Evolutionary conservation across 2,113 vertebrate species (phyloP), one percentile per base, ranked within the genome.

Genomic region (Cyphomyrus plagiostoma): DNA sequence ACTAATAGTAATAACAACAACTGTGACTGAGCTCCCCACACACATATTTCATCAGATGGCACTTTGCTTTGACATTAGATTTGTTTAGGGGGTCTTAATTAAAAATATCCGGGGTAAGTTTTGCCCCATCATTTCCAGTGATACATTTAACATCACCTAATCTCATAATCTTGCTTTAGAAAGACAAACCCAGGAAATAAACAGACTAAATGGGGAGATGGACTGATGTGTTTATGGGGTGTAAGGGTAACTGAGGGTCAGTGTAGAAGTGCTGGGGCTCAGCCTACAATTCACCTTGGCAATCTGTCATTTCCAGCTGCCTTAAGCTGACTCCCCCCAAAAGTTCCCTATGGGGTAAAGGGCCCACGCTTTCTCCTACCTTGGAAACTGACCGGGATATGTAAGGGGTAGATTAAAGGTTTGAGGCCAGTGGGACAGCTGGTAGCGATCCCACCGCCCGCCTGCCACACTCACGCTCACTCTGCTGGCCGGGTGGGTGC

Each of bases 161-260:
- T 77, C 70, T 39, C 70, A 77, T 77, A 77, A 85, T 85, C 83
- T 26, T 84, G 82, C 17, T 48, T 85, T 85, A 85, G 42, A 85
- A 9, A 46, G 21, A 46, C 49, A 23, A 85, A 85, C 23, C 48
- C 48, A n/a, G 83, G 83, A 77, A 50, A 85, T 48, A 85, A 84
- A 46, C 17, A 46, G 45, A 46, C 42, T 17, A 13, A 19, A 11
- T 46, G 15, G 17, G 45, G 80, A 66, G 62, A 66, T 26, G 62
- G 62, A 9, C 62, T 66, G 62, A 66, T 66, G n/a, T 66, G 4
- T 77, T 30, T 11, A 35, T 11, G 4, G 30, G 10, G 70, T 10
- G n/a, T 0, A 1, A 3, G 66, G 66, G 66, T 74, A 35, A 35
- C 1, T 74, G 70, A 15, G 70, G 30, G 70, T 35, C 13, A 30